These are phyloP conservation scores for Plestiodon gilberti DNA, from an alignment of 2,113 vertebrate species.

Conservation along the genomic window DNA sequence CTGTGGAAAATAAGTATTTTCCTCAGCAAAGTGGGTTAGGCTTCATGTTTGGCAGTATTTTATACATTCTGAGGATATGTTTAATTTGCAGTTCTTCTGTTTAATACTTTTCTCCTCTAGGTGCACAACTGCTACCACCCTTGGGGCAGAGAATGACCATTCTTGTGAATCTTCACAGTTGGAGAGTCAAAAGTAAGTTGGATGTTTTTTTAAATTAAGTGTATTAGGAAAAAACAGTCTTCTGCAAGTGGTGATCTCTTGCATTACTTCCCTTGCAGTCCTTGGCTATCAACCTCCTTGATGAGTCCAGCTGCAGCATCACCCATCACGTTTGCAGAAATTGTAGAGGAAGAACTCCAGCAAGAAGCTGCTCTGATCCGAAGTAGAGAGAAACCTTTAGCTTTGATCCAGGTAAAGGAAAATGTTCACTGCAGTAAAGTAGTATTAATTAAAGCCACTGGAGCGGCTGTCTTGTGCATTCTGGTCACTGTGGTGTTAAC, in stretches of 20 bases:
- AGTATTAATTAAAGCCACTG: neutral
- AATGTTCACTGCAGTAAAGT: neutral
- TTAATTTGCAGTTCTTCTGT: conserved; percentile 2
- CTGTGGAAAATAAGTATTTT: neutral
- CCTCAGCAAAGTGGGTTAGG: neutral
- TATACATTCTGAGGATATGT: neutral
- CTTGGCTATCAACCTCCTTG: conserved; percentile 85
- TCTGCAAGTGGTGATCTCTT: neutral
- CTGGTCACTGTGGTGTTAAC: neutral
- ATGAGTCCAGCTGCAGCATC: conserved; percentile 73
- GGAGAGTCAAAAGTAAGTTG: conserved; percentile 76
- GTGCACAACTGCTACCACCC: conserved; percentile 36
- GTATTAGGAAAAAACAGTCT: neutral
- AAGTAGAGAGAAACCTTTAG: conserved; percentile 95
- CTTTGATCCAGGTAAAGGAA: conserved; percentile 90
- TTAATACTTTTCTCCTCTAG: conserved; percentile 54
- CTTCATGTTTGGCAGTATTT: neutral
- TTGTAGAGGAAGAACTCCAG: conserved; percentile 93
- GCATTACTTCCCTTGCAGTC: conserved; percentile 75
- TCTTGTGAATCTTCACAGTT: conserved; percentile 57
- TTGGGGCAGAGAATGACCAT: conserved; percentile 61
- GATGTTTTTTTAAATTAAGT: neutral
- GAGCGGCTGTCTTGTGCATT: neutral
- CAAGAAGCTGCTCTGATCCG: conserved; percentile 94
- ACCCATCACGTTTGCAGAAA: conserved; percentile 90